Evolutionary conservation across 2,113 vertebrate genomes (phyloP), one percentile per base, ranked within the genome.

Genomic region (Microtus richardsoni): DNA sequence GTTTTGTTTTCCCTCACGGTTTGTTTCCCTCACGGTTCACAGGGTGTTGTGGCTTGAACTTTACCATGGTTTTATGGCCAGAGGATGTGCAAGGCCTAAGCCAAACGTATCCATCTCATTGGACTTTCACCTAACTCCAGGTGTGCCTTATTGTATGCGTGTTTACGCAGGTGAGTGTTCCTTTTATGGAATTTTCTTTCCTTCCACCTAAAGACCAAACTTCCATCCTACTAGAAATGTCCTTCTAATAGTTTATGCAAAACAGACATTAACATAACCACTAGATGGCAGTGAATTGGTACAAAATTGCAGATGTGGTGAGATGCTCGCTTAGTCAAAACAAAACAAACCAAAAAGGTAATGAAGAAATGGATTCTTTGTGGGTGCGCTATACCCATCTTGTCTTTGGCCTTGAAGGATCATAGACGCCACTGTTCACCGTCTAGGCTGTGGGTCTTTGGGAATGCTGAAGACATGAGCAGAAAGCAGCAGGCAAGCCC

Each of bases 251-350:
- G 68, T 91, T 93, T 88, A 94, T 88, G 93, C 79, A 97, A 96
- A 97, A 93, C 30, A 71, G 73, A 47, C 95, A 39, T 88, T 83
- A 92, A 92, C 91, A 88, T 74, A 39, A 86, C 98, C 98, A 97
- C 98, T 98, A 99, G 98, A 96, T 98, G 98, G 98, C 98, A 98
- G 93, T 97, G 92, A 98, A 91, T 97, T 58, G 97, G 98, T 98
- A 97, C 96, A 92, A 91, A 97, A 96, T 97, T 44, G 24, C 52
- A 73, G 84, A 74, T 77, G 68, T 73, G 33, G 14, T 22, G 22
- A 41, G 82, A 77, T 13, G 74, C 26, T 64, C 54, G 41, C 70
- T n/a, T 28, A 44, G 36, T 77, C 86, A n/a, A 44, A 66, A 58
- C 54, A 58, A 77, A 71, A 21, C 86, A n/a, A 44, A 30, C 19